Conservation (phyloP, 2,113 vertebrate genomes). For the Lutjanus erythropterus region DNA sequence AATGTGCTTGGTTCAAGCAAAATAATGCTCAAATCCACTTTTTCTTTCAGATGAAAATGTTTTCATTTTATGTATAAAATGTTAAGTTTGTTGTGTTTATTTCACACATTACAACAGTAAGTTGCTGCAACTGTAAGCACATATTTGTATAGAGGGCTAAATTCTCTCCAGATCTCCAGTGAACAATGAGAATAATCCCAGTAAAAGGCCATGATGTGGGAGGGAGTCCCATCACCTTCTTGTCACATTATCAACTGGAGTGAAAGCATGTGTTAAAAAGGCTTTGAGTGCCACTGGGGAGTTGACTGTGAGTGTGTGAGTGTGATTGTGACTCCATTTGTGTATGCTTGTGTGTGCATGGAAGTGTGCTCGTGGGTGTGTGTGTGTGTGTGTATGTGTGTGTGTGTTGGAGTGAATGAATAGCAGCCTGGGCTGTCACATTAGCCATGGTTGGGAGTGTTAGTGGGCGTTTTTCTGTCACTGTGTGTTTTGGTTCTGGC, state of each 20-base stretch:
- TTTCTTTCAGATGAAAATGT: not conserved
- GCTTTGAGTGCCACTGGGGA: constrained; percentile 37
- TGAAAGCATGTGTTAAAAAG: constrained; percentile 61
- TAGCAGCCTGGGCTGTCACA: constrained; percentile 65
- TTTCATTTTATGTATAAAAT: not conserved
- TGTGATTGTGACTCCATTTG: constrained; percentile 34
- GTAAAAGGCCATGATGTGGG: not conserved
- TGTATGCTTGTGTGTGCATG: constrained; percentile 31
- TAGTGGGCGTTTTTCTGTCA: constrained; percentile 61
- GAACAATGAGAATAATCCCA: not conserved
- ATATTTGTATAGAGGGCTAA: not conserved
- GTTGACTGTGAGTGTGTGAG: constrained; percentile 35
- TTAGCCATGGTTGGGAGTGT: constrained; percentile 67
- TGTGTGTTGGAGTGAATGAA: constrained; percentile 43
- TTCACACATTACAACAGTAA: not conserved
- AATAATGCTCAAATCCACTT: not conserved
- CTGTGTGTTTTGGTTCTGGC: constrained; percentile 46
- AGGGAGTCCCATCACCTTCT: constrained; percentile 43
- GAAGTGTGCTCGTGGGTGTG: constrained; percentile 34
- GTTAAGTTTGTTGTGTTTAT: not conserved
- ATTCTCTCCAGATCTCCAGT: not conserved
- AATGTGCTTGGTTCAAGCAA: not conserved
- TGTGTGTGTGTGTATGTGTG: constrained; percentile 13
- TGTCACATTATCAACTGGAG: constrained; percentile 49
- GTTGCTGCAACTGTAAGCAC: not conserved